Base-by-base conservation (phyloP, 2,888 invertebrate genomes). In the Luperina nickerlii region DNA sequence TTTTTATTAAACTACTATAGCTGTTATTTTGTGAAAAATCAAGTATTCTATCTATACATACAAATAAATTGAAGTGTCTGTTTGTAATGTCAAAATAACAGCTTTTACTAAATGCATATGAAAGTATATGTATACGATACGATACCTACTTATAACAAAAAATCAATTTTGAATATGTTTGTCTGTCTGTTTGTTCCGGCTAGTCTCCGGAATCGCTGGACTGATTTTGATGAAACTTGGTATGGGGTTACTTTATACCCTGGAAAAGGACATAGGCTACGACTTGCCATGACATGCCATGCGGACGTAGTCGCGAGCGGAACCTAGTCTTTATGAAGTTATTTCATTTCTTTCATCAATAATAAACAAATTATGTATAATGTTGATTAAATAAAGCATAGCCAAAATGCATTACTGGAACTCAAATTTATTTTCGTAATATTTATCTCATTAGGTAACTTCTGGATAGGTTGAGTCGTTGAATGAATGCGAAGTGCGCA, bases 401-500 rank as follows among this genome's bases (percentile, higher is more conserved):
- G 18, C 18, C 27, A 62, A 42, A 42, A 68, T 20, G 3, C 5
- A 54, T 54, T 27, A 54, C 20, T 63, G 32, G 32, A 20, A 57
- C 18, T 54, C 20, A 38, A 70, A 2, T 48, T 38, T 27, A 57
- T 38, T 13, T 32, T 78, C 62, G 38, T 63, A 66, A 67, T 62
- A 62, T 76, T 57, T 45, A 42, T 60, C 20, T 60, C n/a, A 63
- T 57, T 82, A 32, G 32, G 32, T 32, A 38, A 13, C 15, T 51
- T 69, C 6, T 54, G 13, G 27, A 24, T 60, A n/a, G 7, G 8
- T n/a, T 60, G 62, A 74, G 20, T 8, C n/a, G 6, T 24, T 76
- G 67, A 83, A 48, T 72, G 2, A 71, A 63, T 82, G 32, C 3
- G 32, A 67, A 82, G 42, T 48, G 18, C 24, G 66, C 48, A 38